phyloP scores from a whole-genome alignment of 2,797 vertebrate genomes.

The Lepilemur septentrionalis region DNA sequence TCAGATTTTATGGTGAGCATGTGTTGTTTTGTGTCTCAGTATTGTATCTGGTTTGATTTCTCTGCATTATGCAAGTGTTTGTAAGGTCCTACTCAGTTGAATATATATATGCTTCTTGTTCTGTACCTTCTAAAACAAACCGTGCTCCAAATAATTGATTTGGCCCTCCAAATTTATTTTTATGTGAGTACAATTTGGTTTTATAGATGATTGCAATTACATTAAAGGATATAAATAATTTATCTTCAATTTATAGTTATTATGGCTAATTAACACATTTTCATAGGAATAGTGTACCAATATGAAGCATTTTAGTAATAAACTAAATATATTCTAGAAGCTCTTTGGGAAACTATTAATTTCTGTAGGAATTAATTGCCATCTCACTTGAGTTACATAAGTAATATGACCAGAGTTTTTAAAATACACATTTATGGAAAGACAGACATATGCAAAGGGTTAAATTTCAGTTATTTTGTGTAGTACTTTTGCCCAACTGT shows the following conservation, averaged over 20 bases:
- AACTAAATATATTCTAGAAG: neutral
- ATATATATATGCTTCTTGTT: neutral
- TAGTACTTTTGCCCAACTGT: neutral
- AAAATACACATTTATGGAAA: neutral
- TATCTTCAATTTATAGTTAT: neutral
- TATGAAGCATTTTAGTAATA: neutral
- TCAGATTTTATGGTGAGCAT: conserved; percentile 38
- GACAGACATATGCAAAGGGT: neutral
- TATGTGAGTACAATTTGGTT: neutral
- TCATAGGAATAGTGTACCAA: neutral
- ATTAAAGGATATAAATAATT: neutral
- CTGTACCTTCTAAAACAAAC: neutral
- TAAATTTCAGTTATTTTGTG: conserved; percentile 18
- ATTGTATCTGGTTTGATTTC: neutral
- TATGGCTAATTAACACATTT: neutral
- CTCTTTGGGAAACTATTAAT: neutral
- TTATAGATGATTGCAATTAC: neutral
- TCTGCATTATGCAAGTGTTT: neutral
- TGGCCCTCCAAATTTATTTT: neutral
- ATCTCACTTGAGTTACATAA: conserved; percentile 7
- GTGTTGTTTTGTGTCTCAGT: conserved; percentile 29
- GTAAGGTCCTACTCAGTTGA: neutral
- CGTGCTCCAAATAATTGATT: neutral
- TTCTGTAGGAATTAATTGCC: neutral
- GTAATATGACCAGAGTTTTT: neutral